Conservation (phyloP, 1,140 invertebrate genomes). For the Bombus breviceps region DNA sequence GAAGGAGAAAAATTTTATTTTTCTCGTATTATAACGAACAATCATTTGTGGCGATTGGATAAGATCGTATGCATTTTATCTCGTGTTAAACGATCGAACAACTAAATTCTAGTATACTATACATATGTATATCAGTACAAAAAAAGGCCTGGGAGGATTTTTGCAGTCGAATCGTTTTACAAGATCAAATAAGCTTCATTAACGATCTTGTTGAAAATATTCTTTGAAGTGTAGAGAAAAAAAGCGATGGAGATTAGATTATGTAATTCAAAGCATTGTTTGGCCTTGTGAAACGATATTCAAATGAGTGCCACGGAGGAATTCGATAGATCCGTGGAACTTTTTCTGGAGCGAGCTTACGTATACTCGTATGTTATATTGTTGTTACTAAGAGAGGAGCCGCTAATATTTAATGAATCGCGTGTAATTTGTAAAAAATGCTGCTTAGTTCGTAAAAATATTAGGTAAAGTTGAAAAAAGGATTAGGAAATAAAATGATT, state of each 20-base stretch:
- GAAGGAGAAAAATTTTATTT: neutral
- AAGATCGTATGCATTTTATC: neutral
- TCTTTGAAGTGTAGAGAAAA: neutral
- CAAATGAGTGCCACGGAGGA: constrained; percentile 25
- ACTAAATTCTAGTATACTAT: constrained; percentile 7
- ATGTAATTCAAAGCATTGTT: constrained; percentile 44
- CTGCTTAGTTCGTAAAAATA: constrained; percentile 55
- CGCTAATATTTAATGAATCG: constrained; percentile 61
- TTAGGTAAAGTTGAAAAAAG: neutral
- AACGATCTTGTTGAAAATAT: neutral
- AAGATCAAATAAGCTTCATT: constrained; percentile 53
- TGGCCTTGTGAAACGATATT: constrained; percentile 58
- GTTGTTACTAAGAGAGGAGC: constrained; percentile 48
- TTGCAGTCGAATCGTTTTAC: constrained; percentile 51
- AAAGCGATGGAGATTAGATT: neutral
- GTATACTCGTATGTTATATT: constrained; percentile 64
- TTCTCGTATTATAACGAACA: neutral
- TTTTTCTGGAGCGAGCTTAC: constrained; percentile 63
- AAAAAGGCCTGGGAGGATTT: constrained; percentile 55
- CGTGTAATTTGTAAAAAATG: constrained; percentile 50
- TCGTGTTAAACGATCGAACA: constrained; percentile 12
- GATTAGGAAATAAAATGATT: neutral
- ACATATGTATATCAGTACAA: constrained; percentile 32
- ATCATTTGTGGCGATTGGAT: neutral
- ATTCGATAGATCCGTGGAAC: constrained; percentile 31